A percentile compares a stretch with the other conserved stretches of the same genome.
phyloP scores from a whole-genome alignment of 2,888 invertebrate species.

The Eucera pruinosa region DNA sequence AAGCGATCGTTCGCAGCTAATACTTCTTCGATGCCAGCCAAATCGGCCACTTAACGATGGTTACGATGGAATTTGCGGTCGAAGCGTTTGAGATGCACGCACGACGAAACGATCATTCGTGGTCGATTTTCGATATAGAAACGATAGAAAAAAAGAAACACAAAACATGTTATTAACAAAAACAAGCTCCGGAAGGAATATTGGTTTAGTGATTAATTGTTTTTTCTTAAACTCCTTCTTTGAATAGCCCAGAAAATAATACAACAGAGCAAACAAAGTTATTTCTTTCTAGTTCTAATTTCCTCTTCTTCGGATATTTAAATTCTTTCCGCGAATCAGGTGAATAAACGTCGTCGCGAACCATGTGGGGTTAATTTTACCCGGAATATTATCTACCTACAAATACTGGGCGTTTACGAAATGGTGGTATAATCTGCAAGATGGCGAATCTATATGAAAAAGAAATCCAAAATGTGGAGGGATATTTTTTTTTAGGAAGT shows the following conservation, averaged over 20 bases:
- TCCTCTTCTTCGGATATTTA: background rate
- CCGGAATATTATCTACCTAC: too few species aligned
- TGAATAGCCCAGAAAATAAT: background rate
- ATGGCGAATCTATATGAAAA: too few species aligned
- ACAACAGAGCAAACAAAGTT: background rate
- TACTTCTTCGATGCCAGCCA: constrained; percentile 51
- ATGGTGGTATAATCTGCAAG: too few species aligned
- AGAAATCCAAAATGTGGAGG: too few species aligned
- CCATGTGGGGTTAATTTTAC: too few species aligned
- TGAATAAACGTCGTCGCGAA: too few species aligned
- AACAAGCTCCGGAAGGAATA: background rate
- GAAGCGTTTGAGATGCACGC: constrained; percentile 40
- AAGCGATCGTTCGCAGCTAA: constrained; percentile 51
- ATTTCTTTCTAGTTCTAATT: background rate
- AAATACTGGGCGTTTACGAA: too few species aligned
- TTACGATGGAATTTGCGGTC: constrained; percentile 69
- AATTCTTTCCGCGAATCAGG: too few species aligned
- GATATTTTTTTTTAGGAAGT: too few species aligned
- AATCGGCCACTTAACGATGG: constrained; percentile 52
- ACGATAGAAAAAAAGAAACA: background rate
- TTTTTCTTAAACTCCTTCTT: background rate
- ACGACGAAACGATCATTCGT: constrained; percentile 27
- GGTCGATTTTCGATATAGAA: constrained; percentile 30
- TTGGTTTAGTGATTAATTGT: background rate
- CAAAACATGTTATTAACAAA: too few species aligned